Evolutionary conservation across 2,797 vertebrate genomes (phyloP).

Genomic region (Australoheros facetus): DNA sequence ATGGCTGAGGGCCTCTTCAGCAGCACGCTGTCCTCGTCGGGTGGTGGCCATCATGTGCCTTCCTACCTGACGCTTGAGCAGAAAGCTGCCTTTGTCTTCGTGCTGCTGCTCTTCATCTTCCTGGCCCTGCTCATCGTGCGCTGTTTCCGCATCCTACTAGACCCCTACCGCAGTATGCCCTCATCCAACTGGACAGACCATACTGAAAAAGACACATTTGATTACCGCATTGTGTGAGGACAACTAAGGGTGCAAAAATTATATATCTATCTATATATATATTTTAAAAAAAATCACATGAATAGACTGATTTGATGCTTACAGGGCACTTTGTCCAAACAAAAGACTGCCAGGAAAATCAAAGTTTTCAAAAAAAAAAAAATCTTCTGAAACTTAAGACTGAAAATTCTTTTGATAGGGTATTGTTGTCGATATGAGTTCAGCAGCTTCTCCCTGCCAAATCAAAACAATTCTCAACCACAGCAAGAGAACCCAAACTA

Average conservation of each 20-base stretch:
- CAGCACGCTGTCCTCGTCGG: slow-evolving; percentile 82
- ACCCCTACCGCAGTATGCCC: slow-evolving; percentile 89
- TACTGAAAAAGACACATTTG: slow-evolving; percentile 88
- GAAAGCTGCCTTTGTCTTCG: slow-evolving; percentile 86
- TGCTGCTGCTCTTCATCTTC: slow-evolving; percentile 88
- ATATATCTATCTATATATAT: neutral
- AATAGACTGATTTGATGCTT: slow-evolving; percentile 22
- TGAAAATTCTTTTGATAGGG: neutral
- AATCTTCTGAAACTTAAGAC: slow-evolving; percentile 20
- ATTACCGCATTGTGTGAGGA: slow-evolving; percentile 85
- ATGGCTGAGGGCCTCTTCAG: slow-evolving; percentile 82
- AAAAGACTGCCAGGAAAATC: slow-evolving; percentile 51
- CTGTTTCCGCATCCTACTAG: slow-evolving; percentile 88
- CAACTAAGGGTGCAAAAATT: neutral
- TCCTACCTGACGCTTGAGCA: slow-evolving; percentile 85
- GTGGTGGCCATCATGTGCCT: slow-evolving; percentile 71
- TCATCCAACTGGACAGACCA: slow-evolving; percentile 89
- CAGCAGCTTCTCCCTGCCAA: slow-evolving; percentile 72
- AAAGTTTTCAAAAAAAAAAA: slow-evolving; percentile 14
- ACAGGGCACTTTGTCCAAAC: slow-evolving; percentile 29
- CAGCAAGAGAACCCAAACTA: slow-evolving; percentile 23
- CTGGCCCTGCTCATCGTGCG: slow-evolving; percentile 87
- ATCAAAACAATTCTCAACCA: slow-evolving; percentile 21
- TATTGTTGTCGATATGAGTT: neutral
- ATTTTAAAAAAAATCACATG: too few species aligned